These are phyloP conservation scores for Drosophila formosana DNA, from an alignment of 2,888 invertebrate species.

Conservation along the genomic window DNA sequence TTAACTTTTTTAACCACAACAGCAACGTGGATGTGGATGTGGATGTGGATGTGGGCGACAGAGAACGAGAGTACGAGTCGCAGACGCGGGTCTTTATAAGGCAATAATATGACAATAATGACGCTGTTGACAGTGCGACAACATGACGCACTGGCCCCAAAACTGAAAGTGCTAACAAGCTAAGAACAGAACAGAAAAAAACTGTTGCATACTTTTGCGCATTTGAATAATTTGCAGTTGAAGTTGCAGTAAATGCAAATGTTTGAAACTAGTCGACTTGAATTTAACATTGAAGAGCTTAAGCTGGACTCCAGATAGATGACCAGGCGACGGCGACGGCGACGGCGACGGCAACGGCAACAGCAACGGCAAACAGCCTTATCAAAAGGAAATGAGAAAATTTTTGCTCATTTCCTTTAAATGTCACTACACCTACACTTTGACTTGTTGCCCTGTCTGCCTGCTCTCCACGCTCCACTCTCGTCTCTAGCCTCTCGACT, in stretches of 20 bases:
- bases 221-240: constrained; percentile 46
- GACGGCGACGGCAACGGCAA: background rate
- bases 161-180: constrained; percentile 9
- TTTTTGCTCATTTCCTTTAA: constrained; percentile 72
- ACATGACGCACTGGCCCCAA: constrained; percentile 24
- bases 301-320: background rate
- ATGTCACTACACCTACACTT: constrained; percentile 62
- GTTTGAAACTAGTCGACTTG: constrained; percentile 1
- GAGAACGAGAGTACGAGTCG: background rate
- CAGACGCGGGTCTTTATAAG: constrained; percentile 31
- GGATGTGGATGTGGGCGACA: too few species aligned
- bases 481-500: background rate
- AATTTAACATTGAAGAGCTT: constrained; percentile 23
- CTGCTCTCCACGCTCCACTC: background rate
- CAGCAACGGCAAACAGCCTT: constrained; percentile 17
- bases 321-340: background rate
- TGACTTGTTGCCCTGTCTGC: constrained; percentile 17
- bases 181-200: constrained; percentile 22
- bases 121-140: constrained; percentile 64
- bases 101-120: constrained; percentile 75
- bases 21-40: background rate
- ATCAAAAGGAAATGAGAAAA: constrained; percentile 76
- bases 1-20: constrained; percentile 60
- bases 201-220: constrained; percentile 51
- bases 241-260: constrained; percentile 2